Evolutionary conservation across 2,797 vertebrate species (phyloP), one percentile per base, ranked within the genome.

Genomic region (Tragelaphus eurycerus): DNA sequence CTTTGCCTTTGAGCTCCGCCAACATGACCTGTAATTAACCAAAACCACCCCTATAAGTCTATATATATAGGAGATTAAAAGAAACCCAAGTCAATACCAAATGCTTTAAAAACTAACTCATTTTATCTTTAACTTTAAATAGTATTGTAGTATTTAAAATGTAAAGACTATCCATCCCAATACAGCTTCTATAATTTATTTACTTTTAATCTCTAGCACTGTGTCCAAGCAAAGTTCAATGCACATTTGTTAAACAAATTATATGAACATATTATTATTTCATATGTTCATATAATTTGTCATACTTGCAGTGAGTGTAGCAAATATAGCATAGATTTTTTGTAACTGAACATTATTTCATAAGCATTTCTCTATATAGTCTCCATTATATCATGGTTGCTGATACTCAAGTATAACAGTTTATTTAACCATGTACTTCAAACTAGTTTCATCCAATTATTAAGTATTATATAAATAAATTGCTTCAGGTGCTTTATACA

Each of bases 1-100:
- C 99, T 90, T 99, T 99, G 97, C 99, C 99, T 97, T 99, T 99
- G 91, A 99, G 99, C 98, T 99, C 99, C 0, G 99, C 99, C 98
- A 99, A 96, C 99, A 99, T 99, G 95, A 99, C 99, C 99, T 99
- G 98, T 14, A 98, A 46, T 9, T 82, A 93, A 54, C 27, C 95
- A 94, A 93, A 96, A 89, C 3, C 1, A 23, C 5, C 27, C 7
- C 13, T 15, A 10, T 97, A 57, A 97, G 76, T 52, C 31, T 78
- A 13, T 0, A 12, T 11, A 6, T 1, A 15, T 1, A 46, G 3
- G 23, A 57, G 88, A 10, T 21, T 52, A 38, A 67, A 76, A 86
- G 25, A 86, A 59, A 90, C 8, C 76, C 34, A 57, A 43, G 62
- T 31, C 31, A 52, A 82, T 38, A 38, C 12, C 46, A 60, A 88